Evolutionary conservation across 2,113 vertebrate genomes (phyloP), one percentile per base, ranked within the genome.

Genomic region (Hippoglossus stenolepis): DNA sequence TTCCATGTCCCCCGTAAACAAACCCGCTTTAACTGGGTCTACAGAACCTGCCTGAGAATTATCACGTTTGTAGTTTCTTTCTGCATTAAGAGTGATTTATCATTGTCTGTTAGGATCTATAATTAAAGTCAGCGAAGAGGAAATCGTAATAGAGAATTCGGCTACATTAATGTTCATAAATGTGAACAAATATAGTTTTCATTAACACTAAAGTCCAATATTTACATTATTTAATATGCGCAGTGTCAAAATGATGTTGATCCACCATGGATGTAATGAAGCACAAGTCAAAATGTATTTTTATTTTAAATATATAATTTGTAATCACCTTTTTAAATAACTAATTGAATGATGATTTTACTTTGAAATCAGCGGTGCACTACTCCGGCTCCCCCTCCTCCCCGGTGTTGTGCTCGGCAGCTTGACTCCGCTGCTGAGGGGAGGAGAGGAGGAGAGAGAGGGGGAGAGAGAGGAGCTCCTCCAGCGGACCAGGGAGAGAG

Each of bases 401-500:
- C 47, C 2, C 54, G 21, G 18, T 17, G 0, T n/a, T 0, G 38
- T 66, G 10, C 21, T 0, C 23, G 15, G 45, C 54, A n/a, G 51
- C 83, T 86, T 86, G 81, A 77, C 13, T 14, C 18, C 11, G 77
- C 85, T 53, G 74, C 73, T 80, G 26, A 53, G 77, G 60, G 13
- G 78, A 77, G 77, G 72, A 75, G 85, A 74, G 72, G 73, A 10
- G 20, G 51, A 54, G 51, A 54, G 31, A 62, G 70, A 63, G 70
- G 56, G 70, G 56, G 65, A 63, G 73, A 76, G 87, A 90, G 88
- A 75, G 86, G 85, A 84, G 87, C 87, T 82, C 78, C 85, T 79
- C 75, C 84, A 84, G 85, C 70, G 83, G 89, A 88, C 82, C 87
- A 74, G 86, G 78, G 88, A 54, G 82, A 59, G 24, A 88, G 86